Conservation (phyloP, 1,140 invertebrate genomes). For the Drosophila melanica region DNA sequence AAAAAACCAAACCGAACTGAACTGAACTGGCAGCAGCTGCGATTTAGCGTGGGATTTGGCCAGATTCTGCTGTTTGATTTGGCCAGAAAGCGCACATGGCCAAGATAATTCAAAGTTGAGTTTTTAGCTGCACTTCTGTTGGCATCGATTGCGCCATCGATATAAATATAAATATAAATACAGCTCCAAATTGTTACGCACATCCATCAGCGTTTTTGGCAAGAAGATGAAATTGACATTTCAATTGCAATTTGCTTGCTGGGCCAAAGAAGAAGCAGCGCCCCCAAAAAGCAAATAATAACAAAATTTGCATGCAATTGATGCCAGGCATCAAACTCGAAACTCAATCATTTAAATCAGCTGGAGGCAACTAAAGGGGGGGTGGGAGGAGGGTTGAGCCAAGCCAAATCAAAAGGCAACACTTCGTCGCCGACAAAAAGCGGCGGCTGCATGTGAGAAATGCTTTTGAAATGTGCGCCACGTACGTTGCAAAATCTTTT, state of each 20-base stretch:
- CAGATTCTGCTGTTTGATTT: neutral
- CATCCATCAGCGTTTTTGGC: constrained; percentile 23
- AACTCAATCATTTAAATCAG: constrained; percentile 67
- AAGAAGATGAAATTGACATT: constrained; percentile 62
- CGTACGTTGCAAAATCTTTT: constrained; percentile 66
- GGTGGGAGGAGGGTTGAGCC: no score
- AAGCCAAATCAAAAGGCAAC: constrained; percentile 33
- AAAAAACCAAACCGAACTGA: neutral
- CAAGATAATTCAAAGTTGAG: neutral
- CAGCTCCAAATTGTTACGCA: neutral
- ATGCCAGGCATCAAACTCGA: constrained; percentile 61
- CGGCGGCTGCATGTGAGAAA: constrained; percentile 62
- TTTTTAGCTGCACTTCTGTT: neutral
- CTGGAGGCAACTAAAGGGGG: neutral
- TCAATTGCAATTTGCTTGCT: constrained; percentile 58
- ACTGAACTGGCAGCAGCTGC: neutral
- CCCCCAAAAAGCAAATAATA: constrained; percentile 62
- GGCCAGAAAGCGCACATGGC: neutral
- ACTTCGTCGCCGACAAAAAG: constrained; percentile 33
- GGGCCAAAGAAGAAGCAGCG: constrained; percentile 29
- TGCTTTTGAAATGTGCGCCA: constrained; percentile 76
- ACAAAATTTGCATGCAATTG: constrained; percentile 76
- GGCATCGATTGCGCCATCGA: neutral
- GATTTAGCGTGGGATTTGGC: neutral
- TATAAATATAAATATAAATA: neutral